Evolutionary conservation across 2,888 invertebrate genomes (phyloP).

Genomic region (Dichetophora obliterata): DNA sequence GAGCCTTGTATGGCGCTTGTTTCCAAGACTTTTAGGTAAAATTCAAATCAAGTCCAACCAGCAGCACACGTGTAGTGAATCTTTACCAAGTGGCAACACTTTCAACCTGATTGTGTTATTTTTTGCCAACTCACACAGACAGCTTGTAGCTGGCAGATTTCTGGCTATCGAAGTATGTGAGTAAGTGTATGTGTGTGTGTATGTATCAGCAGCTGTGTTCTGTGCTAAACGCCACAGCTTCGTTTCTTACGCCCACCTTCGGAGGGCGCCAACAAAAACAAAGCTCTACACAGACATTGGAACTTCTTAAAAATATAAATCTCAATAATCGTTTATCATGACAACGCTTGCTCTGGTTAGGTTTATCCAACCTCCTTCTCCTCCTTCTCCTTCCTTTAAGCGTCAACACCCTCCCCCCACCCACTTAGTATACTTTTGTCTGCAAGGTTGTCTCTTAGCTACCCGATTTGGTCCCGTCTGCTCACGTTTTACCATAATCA

Average conservation of each 20-base stretch:
- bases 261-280: not conserved
- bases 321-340: conserved; percentile 68
- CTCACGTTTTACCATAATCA: conserved; percentile 52
- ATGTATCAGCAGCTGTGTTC: conserved; percentile 15
- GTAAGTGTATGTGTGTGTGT: conserved; percentile 24
- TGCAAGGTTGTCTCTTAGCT: conserved; percentile 40
- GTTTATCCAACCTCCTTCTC: too few relatives aligned
- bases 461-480: conserved; percentile 24
- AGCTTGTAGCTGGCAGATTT: not conserved
- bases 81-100: conserved; percentile 17
- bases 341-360: conserved; percentile 49
- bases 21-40: conserved; percentile 35
- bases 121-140: conserved; percentile 39
- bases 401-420: not conserved
- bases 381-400: not conserved
- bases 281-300: not conserved
- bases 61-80: conserved; percentile 16
- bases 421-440: not conserved
- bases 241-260: not conserved
- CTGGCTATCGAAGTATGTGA: not conserved
- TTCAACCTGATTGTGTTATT: conserved; percentile 38
- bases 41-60: conserved; percentile 46
- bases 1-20: conserved; percentile 14
- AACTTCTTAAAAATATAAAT: conserved; percentile 62
- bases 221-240: not conserved